Evolutionary conservation across 1,140 invertebrate species (phyloP), one percentile per base, ranked within the genome.

Genomic region (Caenorhabditis tropicalis): DNA sequence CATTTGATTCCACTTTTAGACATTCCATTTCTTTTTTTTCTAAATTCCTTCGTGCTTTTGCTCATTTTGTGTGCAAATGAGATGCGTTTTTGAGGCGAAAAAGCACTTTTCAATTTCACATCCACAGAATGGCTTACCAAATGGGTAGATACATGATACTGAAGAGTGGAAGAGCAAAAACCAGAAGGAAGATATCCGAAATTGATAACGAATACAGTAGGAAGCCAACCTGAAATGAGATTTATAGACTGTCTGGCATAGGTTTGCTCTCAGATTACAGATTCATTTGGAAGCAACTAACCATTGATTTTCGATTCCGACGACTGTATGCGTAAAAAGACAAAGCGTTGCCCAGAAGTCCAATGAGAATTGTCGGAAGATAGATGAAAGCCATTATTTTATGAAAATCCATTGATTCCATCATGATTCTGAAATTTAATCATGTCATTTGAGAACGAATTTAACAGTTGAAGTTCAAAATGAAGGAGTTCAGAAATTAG

Each of bases 121-220:
- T 15, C n/a, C 19, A 46, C 7, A 74, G 43, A 21, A 12, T 12
- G 39, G 3, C 65, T 74, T 74, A 74, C 65, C 65, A 74, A 43
- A 74, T 43, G 65, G 65, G 65, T 43, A 74, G 36, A 74, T 74
- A 74, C 65, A 74, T 74, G 65, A 74, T 74, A 46, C 65, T 74
- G 65, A 74, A 74, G 7, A 74, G 65, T 15, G 65, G 65, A 74
- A 74, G 65, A 24, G 65, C 65, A 36, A 74, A 74, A 29, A 74
- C 65, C n/a, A 74, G n/a, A 31, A 74, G 65, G 29, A 74, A 74
- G 6, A 74, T 74, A n/a, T 74, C 65, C 10, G 65, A 39, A 12
- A 74, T 43, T 24, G 65, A 74, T 31, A 74, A n/a, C 2, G 65
- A 74, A n/a, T 74, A 74, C 36, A 74, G 65, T 7, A 74, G 29